Evolutionary conservation across 1,140 invertebrate genomes (phyloP), one percentile per base, ranked within the genome.

Genomic region (Zaprionus africanus): DNA sequence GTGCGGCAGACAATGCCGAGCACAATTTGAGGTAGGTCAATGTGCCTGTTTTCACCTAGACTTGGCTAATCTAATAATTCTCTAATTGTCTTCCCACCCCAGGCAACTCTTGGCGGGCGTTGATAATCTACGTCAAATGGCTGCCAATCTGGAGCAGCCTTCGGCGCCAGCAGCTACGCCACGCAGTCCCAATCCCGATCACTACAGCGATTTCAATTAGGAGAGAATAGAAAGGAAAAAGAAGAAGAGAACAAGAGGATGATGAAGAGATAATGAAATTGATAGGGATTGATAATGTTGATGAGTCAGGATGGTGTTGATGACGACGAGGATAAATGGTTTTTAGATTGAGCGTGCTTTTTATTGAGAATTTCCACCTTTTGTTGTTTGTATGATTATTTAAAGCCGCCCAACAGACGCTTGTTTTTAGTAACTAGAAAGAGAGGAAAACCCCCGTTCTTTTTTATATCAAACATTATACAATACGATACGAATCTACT

Each of bases 91-190:
- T 19, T 38, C 5, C 5, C 34, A 19, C 17, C 5, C 24, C 13
- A 96, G 95, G 77, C 95, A 96, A 93, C 76, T 96, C 38, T 93
- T 96, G 81, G 94, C 93, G 43, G 95, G 95, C 34, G 95, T 96
- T 24, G 94, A 95, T 72, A 96, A 95, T 93, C 91, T 96, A 43
- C 93, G 95, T 75, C 93, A 95, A 68, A 94, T 96, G 80, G 91
- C 91, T 3, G 85, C 91, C 12, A 87, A 79, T 58, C 68, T 92
- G 19, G 91, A 91, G 19, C 88, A 77, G 59, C 77, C 78, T 9
- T 24, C 17, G 51, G 63, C 60, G 13, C 74, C 68, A 61, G 73
- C 70, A 51, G 43, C 78, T 41, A 79, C 81, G 58, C 79, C 76
- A 9, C 53, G 78, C 19, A 91, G 85, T 82, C 88, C 91, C 5